Base-by-base conservation (phyloP, 1,140 invertebrate species). In the Heliconius himera region DNA sequence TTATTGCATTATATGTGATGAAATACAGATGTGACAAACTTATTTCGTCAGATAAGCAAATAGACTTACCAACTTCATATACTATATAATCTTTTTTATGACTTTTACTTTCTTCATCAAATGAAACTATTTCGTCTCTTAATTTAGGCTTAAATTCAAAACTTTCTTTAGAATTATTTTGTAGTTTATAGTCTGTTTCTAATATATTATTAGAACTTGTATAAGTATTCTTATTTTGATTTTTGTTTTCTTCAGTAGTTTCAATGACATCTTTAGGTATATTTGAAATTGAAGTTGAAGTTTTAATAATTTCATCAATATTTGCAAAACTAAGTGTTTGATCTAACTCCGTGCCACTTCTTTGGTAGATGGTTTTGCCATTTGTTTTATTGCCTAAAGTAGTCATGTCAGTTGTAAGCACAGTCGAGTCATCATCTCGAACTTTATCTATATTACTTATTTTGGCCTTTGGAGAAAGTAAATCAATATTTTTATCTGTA, bases 51-150 rank as follows among this genome's bases (percentile, higher is more conserved):
- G 8, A 60, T 60, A 22, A 60, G 1, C 54, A 74, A 56, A 41
- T 51, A 46, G 73, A 87, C 89, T 88, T 85, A 91, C 90, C 66
- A 26, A 91, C 77, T 90, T 90, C 88, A 83, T 84, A 90, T 11
- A 90, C 87, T 38, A 82, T 70, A 76, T 81, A 78, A 20, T 51
- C 60, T 70, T 79, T 74, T 29, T 29, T 70, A 4, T 22, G 60
- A 16, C 3, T 66, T 16, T 66, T 29, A 16, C 60, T 29, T 16
- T 66, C 60, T 13, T 26, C 60, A 29, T 66, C 26, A 26, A 22
- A 26, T 13, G 60, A 26, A 66, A 66, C 60, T 66, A 16, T 66
- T 66, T 22, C 54, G n/a, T 56, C 60, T 13, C 22, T 66, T 6
- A 66, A 66, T 26, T 60, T 60, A 3, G 54, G 20, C 20, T 60